Evolutionary conservation across 2,888 invertebrate species (phyloP), one percentile per base, ranked within the genome.

Genomic region (Tetrapedia diversipes): DNA sequence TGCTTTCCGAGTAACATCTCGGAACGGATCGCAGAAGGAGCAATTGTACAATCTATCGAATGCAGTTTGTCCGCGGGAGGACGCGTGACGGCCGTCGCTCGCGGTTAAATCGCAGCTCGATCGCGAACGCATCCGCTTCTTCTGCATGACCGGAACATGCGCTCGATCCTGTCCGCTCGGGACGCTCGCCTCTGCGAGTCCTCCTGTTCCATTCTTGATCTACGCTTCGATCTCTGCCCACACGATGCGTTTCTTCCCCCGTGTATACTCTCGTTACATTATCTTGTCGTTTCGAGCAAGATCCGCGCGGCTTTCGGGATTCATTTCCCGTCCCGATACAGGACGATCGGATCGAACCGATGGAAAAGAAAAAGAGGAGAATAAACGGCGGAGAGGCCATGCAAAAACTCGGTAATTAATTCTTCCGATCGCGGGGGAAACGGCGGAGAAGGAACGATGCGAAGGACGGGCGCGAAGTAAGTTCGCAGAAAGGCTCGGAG

Each of bases 1-100:
- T 41, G 16, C 22, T 4, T 10, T 10, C 7, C 2, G 22, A 16
- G 16, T 16, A 22, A 22, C 1, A 45, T 7, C 7, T 2, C 45
- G 45, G 84, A 83, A 47, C 22, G 83, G 67, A 61, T 68, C 57
- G 19, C 3, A n/a, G n/a, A n/a, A n/a, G 82, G 89, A 89, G 90
- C 89, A 89, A 90, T 90, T 89, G 90, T 87, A 88, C 90, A 89
- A 89, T 89, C 89, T 88, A 68, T 80, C 77, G 81, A 80, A 85
- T 79, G 84, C 88, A 88, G 89, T 88, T 90, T 89, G 90, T 90
- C 90, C 63, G 82, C 72, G 63, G 11, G 70, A 61, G 79, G 79
- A 82, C 86, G 84, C 81, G 88, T 89, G 89, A 89, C 89, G 87
- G 83, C 81, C 78, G 82, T 70, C 81, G 75, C 45, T 45, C 63